Evolutionary conservation across 64 coral and sea anemone species (phyloP), one percentile per base, ranked within the genome.

Genomic region (Stylophora pistillata): DNA sequence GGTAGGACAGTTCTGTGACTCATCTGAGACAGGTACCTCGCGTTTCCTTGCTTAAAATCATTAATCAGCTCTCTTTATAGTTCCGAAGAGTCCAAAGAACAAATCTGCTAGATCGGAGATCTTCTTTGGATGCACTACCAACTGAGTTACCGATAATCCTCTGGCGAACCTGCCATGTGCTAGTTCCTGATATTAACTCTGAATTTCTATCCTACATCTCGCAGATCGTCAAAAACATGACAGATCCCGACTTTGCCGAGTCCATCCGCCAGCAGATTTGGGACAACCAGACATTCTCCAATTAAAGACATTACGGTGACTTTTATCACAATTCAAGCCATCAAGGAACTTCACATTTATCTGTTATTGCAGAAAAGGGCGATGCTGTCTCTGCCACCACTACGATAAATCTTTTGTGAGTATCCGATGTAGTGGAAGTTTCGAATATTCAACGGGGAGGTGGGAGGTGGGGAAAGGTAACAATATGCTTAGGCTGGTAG

Each of bases 351-450:
- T 93, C 93, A 27, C 96, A 98, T 27, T 27, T 98, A 52, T 98
- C 96, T 0, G 74, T 98, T 52, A 54, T 98, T 57, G 90, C 96
- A 23, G 87, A 88, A 53, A 94, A 98, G 53, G 96, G 96, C 15
- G 96, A 98, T 68, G 96, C 96, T 78, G 96, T 98, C 23, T 98
- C 96, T 55, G 90, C 77, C 15, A 98, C 96, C 3, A 95, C 93
- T 4, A 98, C 96, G 13, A 98, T 98, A 15, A 98, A 98, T 34
- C 26, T 89, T 2, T 92, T 71, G 96, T 98, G 78, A 95, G 96
- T 91, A 87, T 30, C 27, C 31, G 32, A 33, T 15, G 15, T n/a
- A 71, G 20, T 30, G 0, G 61, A 25, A 17, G 33, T 15, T 5
- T 13, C 21, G 20, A 2, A 66, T 18, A 41, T 23, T 5, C 25